Conservation (phyloP, 2,113 vertebrate genomes). For the Herpetotheres cachinnans region DNA sequence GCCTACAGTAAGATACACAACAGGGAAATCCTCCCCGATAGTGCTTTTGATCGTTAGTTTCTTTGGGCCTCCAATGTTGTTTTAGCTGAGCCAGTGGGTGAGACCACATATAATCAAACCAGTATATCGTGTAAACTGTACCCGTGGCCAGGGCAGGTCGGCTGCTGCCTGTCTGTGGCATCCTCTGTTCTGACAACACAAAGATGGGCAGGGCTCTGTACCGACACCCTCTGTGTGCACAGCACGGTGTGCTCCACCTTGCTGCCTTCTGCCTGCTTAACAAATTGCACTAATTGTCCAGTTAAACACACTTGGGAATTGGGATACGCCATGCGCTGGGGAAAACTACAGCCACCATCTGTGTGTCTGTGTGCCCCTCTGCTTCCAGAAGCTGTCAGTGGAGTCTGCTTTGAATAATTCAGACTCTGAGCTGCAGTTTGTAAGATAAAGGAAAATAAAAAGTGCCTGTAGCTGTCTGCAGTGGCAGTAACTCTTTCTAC, state of each 20-base stretch:
- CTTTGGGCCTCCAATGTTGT: background rate
- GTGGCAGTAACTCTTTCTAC: background rate
- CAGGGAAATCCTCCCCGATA: background rate
- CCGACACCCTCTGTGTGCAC: background rate
- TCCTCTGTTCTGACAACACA: background rate
- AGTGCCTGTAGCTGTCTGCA: background rate
- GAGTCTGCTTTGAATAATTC: slow-evolving; percentile 39
- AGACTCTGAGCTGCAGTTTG: background rate
- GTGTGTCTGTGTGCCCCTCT: background rate
- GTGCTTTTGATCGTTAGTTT: background rate
- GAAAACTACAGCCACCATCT: background rate
- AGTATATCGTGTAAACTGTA: rapidly evolving
- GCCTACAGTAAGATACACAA: background rate
- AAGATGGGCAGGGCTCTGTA: background rate
- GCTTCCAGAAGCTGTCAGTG: background rate
- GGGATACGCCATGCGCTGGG: background rate
- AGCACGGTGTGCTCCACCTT: background rate
- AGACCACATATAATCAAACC: background rate
- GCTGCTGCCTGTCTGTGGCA: background rate
- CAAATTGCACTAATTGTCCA: slow-evolving; percentile 19
- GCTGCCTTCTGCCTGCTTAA: background rate
- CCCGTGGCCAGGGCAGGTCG: background rate
- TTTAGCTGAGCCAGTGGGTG: background rate
- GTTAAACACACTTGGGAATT: background rate
- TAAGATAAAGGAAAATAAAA: background rate